A percentile compares a stretch with the other conserved stretches of the same genome.
Conservation (phyloP, 2,113 vertebrate genomes). For the Sisor rabdophorus region DNA sequence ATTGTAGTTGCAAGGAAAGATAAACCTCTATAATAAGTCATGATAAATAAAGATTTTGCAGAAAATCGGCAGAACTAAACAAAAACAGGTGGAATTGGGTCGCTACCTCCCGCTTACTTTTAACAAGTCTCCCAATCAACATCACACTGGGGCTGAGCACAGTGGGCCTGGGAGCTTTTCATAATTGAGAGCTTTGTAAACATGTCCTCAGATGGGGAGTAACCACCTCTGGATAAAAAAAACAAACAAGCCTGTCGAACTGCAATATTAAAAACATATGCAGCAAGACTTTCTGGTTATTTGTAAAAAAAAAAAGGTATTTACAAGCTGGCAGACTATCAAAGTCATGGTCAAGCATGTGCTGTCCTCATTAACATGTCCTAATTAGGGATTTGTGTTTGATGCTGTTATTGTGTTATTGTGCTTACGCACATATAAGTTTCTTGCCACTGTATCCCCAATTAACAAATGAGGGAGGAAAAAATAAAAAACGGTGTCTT, state of each 20-base stretch:
- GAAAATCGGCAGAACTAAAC: slow-evolving; percentile 71
- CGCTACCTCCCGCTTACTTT: slow-evolving; percentile 60
- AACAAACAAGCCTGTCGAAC: background rate
- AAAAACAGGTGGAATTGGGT: slow-evolving; percentile 64
- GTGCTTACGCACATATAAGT: slow-evolving; percentile 61
- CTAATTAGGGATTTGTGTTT: slow-evolving; percentile 57
- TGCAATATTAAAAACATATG: background rate
- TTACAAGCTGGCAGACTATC: slow-evolving; percentile 37
- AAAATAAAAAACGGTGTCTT: slow-evolving; percentile 46
- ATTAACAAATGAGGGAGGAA: slow-evolving; percentile 50
- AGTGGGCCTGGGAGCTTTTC: slow-evolving; percentile 53
- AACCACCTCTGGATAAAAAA: slow-evolving; percentile 49
- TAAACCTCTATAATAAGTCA: too few species aligned
- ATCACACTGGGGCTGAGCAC: slow-evolving; percentile 55
- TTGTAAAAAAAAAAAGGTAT: slow-evolving; percentile 8
- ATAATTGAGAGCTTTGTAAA: slow-evolving; percentile 71
- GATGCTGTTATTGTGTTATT: slow-evolving; percentile 57
- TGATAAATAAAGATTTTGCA: slow-evolving; percentile 56
- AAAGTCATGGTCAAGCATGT: slow-evolving; percentile 44
- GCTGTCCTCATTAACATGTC: slow-evolving; percentile 42
- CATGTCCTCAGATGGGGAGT: slow-evolving; percentile 56
- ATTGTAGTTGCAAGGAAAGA: slow-evolving; percentile 66
- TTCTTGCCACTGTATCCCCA: slow-evolving; percentile 60
- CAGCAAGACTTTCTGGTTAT: slow-evolving; percentile 3
- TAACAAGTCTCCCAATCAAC: slow-evolving; percentile 65